Conservation (phyloP, 2,113 vertebrate species). For the Colius striatus region DNA sequence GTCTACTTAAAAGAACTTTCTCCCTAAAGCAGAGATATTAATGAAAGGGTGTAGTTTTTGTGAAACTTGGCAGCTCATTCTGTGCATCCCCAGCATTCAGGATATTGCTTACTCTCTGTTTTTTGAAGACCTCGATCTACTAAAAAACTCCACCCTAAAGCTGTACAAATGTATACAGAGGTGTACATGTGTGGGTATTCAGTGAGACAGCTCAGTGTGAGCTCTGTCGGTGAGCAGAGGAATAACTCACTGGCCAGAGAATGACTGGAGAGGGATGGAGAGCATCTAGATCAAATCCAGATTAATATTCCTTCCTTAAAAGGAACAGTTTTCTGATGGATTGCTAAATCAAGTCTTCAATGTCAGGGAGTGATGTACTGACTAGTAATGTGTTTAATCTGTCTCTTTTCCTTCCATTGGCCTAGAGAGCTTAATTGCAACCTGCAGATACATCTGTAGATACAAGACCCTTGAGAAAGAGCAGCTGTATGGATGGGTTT, state of each 20-base stretch:
- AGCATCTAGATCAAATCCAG: background rate
- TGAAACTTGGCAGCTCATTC: background rate
- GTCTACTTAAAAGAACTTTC: background rate
- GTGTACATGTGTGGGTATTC: background rate
- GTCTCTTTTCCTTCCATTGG: background rate
- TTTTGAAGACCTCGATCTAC: background rate
- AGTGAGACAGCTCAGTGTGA: background rate
- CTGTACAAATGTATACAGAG: background rate
- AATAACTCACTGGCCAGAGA: background rate
- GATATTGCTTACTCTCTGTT: background rate
- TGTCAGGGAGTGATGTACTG: background rate
- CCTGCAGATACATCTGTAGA: background rate
- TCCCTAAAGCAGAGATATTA: background rate
- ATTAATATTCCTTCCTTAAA: background rate
- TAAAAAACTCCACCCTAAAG: background rate
- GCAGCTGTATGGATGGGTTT: background rate
- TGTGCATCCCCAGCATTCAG: background rate
- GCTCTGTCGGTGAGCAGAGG: background rate
- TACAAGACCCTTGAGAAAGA: background rate
- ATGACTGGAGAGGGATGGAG: background rate
- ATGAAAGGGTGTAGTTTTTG: background rate
- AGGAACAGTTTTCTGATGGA: background rate
- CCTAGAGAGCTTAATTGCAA: background rate
- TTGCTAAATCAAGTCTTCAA: background rate
- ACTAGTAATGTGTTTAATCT: background rate